Evolutionary conservation across 2,888 invertebrate species (phyloP).

Genomic region (Tineola bisselliella): DNA sequence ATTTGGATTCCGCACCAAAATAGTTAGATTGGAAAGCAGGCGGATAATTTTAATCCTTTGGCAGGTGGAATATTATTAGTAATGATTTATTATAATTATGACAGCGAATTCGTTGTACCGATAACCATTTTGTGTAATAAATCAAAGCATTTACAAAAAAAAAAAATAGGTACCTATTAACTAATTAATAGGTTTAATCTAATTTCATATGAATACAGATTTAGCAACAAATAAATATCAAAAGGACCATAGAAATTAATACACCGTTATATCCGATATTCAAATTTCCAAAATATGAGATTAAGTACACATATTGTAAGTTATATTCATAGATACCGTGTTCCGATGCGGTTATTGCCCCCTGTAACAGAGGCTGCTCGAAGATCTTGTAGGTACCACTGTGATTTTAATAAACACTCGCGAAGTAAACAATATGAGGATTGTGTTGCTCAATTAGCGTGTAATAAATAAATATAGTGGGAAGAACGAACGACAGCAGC

Average conservation of each 20-base stretch:
- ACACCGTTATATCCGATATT: slow-evolving; percentile 6
- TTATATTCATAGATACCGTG: slow-evolving; percentile 6
- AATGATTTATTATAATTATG: no score
- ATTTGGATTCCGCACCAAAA: no score
- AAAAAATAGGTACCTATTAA: no score
- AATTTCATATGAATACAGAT: no score
- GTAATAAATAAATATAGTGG: background rate
- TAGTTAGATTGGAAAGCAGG: no score
- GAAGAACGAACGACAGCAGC: background rate
- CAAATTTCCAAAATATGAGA: slow-evolving; percentile 9
- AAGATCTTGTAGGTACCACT: background rate
- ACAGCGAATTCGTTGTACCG: no score
- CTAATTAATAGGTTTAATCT: no score
- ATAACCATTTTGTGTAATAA: no score
- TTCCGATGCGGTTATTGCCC: slow-evolving; percentile 7
- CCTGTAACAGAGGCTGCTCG: background rate
- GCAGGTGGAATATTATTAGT: no score
- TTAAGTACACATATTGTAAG: background rate
- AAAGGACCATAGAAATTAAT: background rate
- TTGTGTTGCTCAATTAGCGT: background rate
- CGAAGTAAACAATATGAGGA: background rate
- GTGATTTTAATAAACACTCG: background rate
- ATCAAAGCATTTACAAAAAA: no score
- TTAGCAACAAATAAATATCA: no score
- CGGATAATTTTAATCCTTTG: no score